A percentile compares a stretch with the other conserved stretches of the same genome.
Conservation (phyloP, 2,797 vertebrate genomes). For the Pelochelys cantorii region DNA sequence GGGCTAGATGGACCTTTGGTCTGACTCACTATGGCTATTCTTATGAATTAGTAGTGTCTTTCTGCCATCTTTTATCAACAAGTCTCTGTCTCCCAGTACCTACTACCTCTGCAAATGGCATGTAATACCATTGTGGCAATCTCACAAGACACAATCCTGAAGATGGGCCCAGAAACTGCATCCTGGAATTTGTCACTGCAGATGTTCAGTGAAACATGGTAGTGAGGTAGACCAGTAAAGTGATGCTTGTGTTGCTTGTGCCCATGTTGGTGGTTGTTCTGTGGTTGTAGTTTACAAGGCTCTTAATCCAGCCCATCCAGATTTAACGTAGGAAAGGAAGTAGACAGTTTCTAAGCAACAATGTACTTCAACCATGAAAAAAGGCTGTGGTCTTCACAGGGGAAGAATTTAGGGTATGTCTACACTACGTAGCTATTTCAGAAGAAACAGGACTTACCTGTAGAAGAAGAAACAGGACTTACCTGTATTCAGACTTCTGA, state of each 20-base stretch:
- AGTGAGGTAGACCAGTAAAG: background rate
- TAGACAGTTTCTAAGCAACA: background rate
- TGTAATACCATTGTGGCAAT: background rate
- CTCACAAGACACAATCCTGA: background rate
- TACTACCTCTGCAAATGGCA: background rate
- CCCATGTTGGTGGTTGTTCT: background rate
- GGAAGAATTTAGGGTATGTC: too few species aligned
- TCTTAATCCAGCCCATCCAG: background rate
- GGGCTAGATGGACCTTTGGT: too few species aligned
- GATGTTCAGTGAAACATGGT: background rate
- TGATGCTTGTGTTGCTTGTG: background rate
- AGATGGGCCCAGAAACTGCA: background rate
- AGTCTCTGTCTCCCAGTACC: background rate
- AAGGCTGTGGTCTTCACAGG: background rate
- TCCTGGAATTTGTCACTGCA: background rate
- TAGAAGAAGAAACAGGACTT: background rate
- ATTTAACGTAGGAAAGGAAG: background rate
- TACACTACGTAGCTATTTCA: too few species aligned
- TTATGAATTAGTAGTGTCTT: constrained; percentile 17
- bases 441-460: too few species aligned
- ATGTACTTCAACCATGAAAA: background rate
- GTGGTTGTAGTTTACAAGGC: background rate
- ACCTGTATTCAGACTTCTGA: background rate
- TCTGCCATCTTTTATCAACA: background rate
- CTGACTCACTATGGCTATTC: too few species aligned